Evolutionary conservation across 2,888 invertebrate species (phyloP).

Genomic region (Polydrusus cervinus): DNA sequence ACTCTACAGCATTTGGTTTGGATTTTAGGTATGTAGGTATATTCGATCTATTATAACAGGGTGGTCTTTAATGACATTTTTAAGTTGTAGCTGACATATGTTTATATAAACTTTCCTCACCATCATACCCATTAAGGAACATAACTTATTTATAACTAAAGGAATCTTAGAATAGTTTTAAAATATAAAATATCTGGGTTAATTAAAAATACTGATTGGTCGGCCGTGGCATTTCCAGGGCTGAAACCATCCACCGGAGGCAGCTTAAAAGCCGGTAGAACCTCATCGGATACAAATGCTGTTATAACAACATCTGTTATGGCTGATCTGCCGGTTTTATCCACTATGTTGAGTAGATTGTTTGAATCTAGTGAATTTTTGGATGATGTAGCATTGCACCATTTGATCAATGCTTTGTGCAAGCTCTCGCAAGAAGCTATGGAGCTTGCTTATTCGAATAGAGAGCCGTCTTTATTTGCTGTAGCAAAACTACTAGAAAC

Average conservation of each 20-base stretch:
- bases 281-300: conserved; percentile 85
- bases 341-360: conserved; percentile 91
- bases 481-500: conserved; percentile 99
- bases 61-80: too few relatives aligned
- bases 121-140: too few relatives aligned
- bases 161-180: too few relatives aligned
- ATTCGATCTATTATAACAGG: too few relatives aligned
- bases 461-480: conserved; percentile 97
- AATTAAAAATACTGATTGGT: too few relatives aligned
- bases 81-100: too few relatives aligned
- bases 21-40: conserved; percentile 85
- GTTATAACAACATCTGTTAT: conserved; percentile 97
- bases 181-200: too few relatives aligned
- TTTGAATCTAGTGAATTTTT: conserved; percentile 96
- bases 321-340: conserved; percentile 94
- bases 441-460: conserved; percentile 96
- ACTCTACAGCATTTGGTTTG: conserved; percentile 95
- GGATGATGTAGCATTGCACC: conserved; percentile 95
- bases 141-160: too few relatives aligned
- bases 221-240: conserved; percentile 65
- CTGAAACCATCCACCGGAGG: conserved; percentile 96
- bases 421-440: conserved; percentile 97
- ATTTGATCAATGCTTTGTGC: conserved; percentile 96
- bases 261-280: conserved; percentile 89
- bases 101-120: too few relatives aligned